These are phyloP conservation scores for Octomys mimax DNA, from an alignment of 2,797 vertebrate species.

Conservation along the genomic window DNA sequence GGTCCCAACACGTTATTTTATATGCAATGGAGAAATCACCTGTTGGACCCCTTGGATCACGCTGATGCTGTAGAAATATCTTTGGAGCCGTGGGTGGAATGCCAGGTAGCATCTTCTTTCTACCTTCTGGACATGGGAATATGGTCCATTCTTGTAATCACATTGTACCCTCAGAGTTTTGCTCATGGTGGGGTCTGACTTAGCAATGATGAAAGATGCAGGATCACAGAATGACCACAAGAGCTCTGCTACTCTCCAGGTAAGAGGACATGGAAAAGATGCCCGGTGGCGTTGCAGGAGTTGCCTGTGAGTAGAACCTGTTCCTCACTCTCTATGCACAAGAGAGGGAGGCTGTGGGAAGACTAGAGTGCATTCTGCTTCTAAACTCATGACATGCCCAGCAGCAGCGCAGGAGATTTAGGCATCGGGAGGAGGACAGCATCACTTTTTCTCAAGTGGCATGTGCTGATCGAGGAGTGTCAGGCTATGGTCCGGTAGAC, in stretches of 20 bases:
- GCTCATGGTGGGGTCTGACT: not conserved
- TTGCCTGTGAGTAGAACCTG: not conserved
- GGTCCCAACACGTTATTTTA: not conserved
- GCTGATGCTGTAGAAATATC: not conserved
- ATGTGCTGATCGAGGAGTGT: rapidly evolving
- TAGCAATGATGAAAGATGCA: not conserved
- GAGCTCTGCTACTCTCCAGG: not conserved
- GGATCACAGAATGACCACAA: rapidly evolving
- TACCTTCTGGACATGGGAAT: not conserved
- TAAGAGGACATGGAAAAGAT: not conserved
- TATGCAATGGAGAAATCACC: not conserved
- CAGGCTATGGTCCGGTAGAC: not conserved
- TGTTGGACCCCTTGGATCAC: too few species aligned
- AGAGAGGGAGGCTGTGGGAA: not conserved
- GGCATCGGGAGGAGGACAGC: not conserved
- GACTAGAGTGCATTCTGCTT: not conserved
- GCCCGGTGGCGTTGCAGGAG: too few species aligned
- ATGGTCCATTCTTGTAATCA: too few species aligned
- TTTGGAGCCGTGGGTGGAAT: rapidly evolving
- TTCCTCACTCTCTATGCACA: not conserved
- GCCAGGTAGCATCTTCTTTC: not conserved
- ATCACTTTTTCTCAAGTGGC: not conserved
- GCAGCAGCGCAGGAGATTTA: not conserved
- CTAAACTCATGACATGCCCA: not conserved
- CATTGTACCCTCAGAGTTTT: not conserved